A percentile compares a stretch with the other conserved stretches of the same genome.
Evolutionary conservation across 2,888 invertebrate species (phyloP).

Genomic region (Chrysolina oricalcia): DNA sequence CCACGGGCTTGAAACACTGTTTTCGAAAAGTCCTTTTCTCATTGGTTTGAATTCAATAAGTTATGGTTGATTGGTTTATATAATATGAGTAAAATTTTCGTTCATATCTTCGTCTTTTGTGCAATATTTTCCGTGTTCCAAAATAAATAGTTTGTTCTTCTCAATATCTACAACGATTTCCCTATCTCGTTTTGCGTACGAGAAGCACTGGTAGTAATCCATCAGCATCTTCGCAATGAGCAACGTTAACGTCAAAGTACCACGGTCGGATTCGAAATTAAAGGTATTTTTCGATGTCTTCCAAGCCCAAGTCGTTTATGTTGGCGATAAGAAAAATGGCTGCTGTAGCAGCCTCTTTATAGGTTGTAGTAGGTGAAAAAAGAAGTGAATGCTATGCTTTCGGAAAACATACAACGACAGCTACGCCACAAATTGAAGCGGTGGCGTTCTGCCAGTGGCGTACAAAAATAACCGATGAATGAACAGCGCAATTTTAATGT

Average conservation of each 20-base stretch:
- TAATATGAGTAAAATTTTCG: too few relatives aligned
- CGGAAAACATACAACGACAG: slow-evolving; percentile 57
- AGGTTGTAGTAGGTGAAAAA: slow-evolving; percentile 59
- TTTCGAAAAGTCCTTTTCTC: too few relatives aligned
- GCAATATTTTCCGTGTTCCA: too few relatives aligned
- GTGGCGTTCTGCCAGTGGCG: slow-evolving; percentile 46
- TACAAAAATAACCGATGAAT: not conserved
- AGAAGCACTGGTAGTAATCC: too few relatives aligned
- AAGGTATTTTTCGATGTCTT: slow-evolving; percentile 37
- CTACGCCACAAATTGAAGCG: slow-evolving; percentile 54
- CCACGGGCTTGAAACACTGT: too few relatives aligned
- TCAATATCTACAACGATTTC: too few relatives aligned
- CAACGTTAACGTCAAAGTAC: not conserved
- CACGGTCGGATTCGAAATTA: not conserved
- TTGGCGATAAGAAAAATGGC: slow-evolving; percentile 58
- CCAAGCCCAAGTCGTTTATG: slow-evolving; percentile 55
- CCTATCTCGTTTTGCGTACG: too few relatives aligned
- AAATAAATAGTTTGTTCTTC: too few relatives aligned
- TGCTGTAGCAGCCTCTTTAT: slow-evolving; percentile 58
- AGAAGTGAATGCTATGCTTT: slow-evolving; percentile 58
- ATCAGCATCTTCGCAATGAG: not conserved
- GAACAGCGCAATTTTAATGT: too few relatives aligned
- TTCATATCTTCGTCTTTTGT: too few relatives aligned
- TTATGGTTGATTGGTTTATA: too few relatives aligned
- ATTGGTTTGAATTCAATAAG: too few relatives aligned